Evolutionary conservation across 2,797 vertebrate genomes (phyloP).

Genomic region (Sphenodon punctatus): DNA sequence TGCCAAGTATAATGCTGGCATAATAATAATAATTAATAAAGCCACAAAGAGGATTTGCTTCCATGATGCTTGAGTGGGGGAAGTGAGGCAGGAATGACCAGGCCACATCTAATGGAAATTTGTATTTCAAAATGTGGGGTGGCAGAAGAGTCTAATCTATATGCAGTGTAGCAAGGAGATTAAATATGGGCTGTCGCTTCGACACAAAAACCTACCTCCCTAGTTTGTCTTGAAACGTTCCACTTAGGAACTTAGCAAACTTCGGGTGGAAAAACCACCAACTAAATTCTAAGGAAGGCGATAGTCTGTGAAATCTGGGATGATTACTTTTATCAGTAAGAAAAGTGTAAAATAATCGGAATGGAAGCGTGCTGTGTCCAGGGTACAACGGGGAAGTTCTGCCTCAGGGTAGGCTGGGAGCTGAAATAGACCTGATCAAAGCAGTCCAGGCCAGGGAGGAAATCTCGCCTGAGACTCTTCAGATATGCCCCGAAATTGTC

Average conservation of each 20-base stretch:
- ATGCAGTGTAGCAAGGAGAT: not conserved
- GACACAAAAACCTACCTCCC: not conserved
- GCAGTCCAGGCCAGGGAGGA: constrained; percentile 30
- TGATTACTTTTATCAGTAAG: not conserved
- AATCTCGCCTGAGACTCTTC: constrained; percentile 25
- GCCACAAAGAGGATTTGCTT: no score
- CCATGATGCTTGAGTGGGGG: not conserved
- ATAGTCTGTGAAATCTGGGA: constrained; percentile 25
- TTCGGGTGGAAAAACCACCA: constrained; percentile 36
- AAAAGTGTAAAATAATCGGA: constrained; percentile 30
- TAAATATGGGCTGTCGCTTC: not conserved
- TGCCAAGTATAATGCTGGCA: no score
- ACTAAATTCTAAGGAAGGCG: constrained; percentile 36
- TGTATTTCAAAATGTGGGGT: not conserved
- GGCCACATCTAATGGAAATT: not conserved
- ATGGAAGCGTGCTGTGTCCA: constrained; percentile 11
- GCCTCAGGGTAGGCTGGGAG: constrained; percentile 36
- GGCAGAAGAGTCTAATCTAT: not conserved
- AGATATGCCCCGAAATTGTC: constrained; percentile 11
- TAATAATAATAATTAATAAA: no score
- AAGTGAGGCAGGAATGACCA: not conserved
- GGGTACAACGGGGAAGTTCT: not conserved
- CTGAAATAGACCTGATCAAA: constrained; percentile 6
- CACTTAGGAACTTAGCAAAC: constrained; percentile 23
- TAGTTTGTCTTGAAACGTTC: not conserved